phyloP scores from a whole-genome alignment of 2,113 vertebrate species.

The Macaca mulatta region DNA sequence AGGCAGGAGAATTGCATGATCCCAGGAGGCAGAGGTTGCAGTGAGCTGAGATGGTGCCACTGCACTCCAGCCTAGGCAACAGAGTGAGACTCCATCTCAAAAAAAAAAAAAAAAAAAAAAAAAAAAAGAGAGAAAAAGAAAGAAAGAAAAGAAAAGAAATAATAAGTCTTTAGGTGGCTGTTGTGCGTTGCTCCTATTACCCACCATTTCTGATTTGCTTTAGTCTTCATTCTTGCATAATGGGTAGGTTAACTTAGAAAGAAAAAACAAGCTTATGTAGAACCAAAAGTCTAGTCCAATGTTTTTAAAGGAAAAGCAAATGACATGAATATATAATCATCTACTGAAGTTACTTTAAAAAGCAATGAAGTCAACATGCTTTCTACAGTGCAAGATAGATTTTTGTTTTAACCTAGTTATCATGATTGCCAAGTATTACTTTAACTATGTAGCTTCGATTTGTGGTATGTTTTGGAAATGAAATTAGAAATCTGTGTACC shows the following conservation, averaged over 20 bases:
- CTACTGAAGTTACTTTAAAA: constrained; percentile 21
- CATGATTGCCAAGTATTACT: background rate
- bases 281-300: background rate
- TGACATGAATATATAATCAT: constrained; percentile 10
- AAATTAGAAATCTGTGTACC: constrained; percentile 30
- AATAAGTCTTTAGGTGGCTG: background rate
- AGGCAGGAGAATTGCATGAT: no score
- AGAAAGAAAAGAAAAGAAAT: background rate
- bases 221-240: background rate
- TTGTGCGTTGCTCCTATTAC: background rate
- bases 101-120: no score
- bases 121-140: no score
- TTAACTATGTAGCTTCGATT: background rate
- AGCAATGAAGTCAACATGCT: background rate
- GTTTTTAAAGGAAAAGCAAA: constrained; percentile 26
- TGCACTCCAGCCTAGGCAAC: no score
- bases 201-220: background rate
- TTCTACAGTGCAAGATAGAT: background rate
- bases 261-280: background rate
- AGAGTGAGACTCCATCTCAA: no score
- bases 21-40: no score
- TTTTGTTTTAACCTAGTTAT: background rate
- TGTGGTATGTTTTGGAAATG: constrained; percentile 20
- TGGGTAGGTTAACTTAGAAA: background rate
- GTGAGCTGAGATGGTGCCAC: no score